phyloP scores from a whole-genome alignment of 2,113 vertebrate species.

The Thryonomys swinderianus region DNA sequence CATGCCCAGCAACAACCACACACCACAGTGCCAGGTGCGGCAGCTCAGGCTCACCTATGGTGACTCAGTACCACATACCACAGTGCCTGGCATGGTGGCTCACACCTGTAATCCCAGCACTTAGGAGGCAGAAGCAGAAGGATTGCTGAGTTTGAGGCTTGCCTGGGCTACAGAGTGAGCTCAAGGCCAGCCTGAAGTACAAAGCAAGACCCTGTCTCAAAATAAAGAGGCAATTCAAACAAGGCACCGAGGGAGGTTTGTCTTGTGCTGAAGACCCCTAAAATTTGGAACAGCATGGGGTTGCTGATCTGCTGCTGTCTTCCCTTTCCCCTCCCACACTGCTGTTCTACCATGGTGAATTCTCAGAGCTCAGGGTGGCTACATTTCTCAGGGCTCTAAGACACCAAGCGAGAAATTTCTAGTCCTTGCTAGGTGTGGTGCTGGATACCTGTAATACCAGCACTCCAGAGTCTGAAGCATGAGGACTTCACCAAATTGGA shows the following conservation, averaged over 20 bases:
- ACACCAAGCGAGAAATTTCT: not conserved
- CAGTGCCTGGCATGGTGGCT: too few relatives aligned
- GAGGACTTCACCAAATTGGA: not conserved
- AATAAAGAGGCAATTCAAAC: not conserved
- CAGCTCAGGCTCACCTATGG: too few relatives aligned
- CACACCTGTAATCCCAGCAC: too few relatives aligned
- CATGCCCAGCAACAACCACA: too few relatives aligned
- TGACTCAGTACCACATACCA: too few relatives aligned
- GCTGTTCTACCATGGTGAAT: not conserved
- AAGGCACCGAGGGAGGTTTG: not conserved
- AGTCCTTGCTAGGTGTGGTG: not conserved
- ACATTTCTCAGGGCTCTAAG: not conserved
- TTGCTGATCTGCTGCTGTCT: not conserved
- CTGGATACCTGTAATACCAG: not conserved
- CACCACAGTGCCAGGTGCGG: too few relatives aligned
- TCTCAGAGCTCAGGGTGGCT: not conserved
- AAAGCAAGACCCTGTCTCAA: not conserved
- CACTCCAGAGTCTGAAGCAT: not conserved
- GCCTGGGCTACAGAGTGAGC: too few relatives aligned
- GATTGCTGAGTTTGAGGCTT: too few relatives aligned
- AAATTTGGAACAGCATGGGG: not conserved
- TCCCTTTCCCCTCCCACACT: too few relatives aligned
- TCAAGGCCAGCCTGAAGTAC: not conserved
- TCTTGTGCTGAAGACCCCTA: not conserved
- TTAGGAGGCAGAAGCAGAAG: too few relatives aligned